Conservation (phyloP, 2,113 vertebrate species). For the Morone saxatilis region DNA sequence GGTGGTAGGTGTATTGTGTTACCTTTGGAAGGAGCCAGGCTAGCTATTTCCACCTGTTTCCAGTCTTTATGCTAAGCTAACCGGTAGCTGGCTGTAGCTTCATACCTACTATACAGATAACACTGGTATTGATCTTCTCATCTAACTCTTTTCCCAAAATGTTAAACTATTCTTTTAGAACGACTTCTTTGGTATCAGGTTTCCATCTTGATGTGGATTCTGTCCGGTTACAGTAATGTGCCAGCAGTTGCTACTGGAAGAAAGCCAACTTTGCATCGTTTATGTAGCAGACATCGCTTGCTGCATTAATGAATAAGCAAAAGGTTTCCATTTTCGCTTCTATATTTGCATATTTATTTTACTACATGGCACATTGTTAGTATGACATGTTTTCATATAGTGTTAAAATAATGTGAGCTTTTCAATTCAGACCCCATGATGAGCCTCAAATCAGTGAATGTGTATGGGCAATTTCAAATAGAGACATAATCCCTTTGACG, state of each 20-base stretch:
- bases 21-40: background rate
- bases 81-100: background rate
- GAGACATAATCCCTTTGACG: slow-evolving; percentile 62
- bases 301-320: background rate
- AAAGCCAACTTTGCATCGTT: background rate
- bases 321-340: background rate
- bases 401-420: slow-evolving; percentile 35
- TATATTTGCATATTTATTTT: slow-evolving; percentile 12
- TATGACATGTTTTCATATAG: slow-evolving; percentile 24
- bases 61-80: background rate
- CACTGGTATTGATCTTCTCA: background rate
- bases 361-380: background rate
- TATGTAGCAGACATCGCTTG: background rate
- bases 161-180: background rate
- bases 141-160: background rate
- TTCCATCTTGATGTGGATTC: background rate
- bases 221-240: background rate
- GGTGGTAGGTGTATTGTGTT: background rate
- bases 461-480: slow-evolving; percentile 53
- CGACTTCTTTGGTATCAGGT: background rate
- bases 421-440: slow-evolving; percentile 36
- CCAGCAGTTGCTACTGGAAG: background rate
- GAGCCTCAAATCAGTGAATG: slow-evolving; percentile 24
- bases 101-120: background rate
- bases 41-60: background rate